Percentiles rank a stretch among this genome's conserved stretches.
These are phyloP conservation scores for Phalacrocorax brasilianus DNA, from an alignment of 2,113 vertebrate species.

Conservation along the genomic window DNA sequence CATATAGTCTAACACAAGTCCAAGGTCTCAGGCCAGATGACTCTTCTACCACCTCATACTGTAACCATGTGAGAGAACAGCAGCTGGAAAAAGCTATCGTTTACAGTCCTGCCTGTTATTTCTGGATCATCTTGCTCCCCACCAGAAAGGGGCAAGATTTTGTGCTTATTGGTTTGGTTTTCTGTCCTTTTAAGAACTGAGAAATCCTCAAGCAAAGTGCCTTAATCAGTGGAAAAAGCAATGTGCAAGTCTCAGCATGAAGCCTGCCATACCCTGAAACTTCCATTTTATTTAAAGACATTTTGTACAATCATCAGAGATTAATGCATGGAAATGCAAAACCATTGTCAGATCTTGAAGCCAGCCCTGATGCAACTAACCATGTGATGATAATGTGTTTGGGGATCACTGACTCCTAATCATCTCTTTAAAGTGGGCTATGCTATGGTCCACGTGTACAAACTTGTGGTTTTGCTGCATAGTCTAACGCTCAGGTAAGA, in stretches of 20 bases:
- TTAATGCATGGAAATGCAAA: neutral
- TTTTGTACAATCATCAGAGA: neutral
- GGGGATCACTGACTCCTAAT: neutral
- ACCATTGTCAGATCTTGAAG: neutral
- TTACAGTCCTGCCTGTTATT: neutral
- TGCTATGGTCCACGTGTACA: accelerated
- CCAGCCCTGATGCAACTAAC: neutral
- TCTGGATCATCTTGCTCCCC: neutral
- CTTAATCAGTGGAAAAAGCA: neutral
- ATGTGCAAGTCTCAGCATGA: neutral
- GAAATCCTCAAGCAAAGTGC: neutral
- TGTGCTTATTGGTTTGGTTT: neutral
- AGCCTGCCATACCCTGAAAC: neutral
- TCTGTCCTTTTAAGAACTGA: neutral
- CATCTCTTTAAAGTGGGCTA: neutral
- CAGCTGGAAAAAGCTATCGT: neutral
- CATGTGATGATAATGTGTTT: neutral
- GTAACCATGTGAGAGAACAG: neutral
- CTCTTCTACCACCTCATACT: neutral
- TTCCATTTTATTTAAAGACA: neutral
- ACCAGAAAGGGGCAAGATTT: neutral
- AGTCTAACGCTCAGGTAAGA: neutral
- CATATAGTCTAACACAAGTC: neutral
- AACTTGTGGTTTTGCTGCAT: neutral
- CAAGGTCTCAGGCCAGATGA: neutral